These are phyloP conservation scores for Stictocephala bisonia DNA, from an alignment of 2,888 invertebrate species.

Conservation along the genomic window DNA sequence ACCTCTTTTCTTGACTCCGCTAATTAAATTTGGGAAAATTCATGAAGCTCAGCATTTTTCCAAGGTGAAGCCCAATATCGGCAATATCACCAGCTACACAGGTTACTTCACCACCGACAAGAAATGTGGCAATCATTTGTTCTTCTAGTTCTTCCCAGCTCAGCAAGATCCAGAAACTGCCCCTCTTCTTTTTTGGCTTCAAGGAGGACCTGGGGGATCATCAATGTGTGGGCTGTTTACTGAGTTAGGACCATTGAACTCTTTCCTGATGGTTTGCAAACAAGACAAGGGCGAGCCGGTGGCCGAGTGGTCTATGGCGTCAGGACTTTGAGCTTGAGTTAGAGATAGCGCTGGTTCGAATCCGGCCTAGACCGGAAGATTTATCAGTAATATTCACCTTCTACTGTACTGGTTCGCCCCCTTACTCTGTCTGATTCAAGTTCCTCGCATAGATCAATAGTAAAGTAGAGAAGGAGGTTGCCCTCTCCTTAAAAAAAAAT, in stretches of 20 bases:
- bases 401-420: no score
- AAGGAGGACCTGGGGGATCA: conserved; percentile 86
- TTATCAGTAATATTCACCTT: no score
- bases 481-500: no score
- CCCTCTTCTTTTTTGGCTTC: conserved; percentile 82
- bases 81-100: conserved; percentile 69
- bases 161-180: conserved; percentile 65
- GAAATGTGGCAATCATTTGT: conserved; percentile 66
- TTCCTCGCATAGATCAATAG: no score
- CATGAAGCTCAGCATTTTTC: conserved; percentile 69
- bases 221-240: conserved; percentile 83
- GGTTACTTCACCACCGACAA: conserved; percentile 74
- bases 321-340: no score
- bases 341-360: no score
- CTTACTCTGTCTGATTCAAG: no score
- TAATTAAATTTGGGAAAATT: conserved; percentile 77
- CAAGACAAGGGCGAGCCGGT: no score
- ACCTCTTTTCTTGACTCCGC: conserved; percentile 81
- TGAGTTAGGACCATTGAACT: conserved; percentile 83
- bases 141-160: conserved; percentile 68
- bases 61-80: conserved; percentile 48
- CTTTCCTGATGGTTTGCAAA: conserved; percentile 67
- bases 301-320: no score
- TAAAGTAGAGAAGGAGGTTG: no score
- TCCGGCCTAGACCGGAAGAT: no score